Evolutionary conservation across 2,113 vertebrate species (phyloP).

Genomic region (Riparia riparia): DNA sequence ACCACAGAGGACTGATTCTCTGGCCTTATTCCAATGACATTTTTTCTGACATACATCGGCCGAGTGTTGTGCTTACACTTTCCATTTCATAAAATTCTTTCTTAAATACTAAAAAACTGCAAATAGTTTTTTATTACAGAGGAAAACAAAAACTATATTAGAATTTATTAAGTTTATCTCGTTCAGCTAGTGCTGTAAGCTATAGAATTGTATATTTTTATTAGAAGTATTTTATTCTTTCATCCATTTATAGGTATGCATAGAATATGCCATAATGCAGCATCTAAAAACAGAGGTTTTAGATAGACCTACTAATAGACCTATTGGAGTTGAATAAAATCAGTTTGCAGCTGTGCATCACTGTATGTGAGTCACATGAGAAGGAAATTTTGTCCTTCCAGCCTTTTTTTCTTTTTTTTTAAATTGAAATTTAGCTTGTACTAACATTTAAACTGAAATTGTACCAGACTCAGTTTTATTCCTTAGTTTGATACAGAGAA

Average conservation of each 20-base stretch:
- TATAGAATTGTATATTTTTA: background rate
- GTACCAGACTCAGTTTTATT: background rate
- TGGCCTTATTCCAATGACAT: background rate
- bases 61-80: background rate
- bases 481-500: background rate
- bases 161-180: background rate
- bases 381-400: background rate
- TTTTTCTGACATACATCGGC: background rate
- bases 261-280: background rate
- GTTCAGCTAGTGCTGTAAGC: background rate
- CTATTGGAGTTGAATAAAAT: background rate
- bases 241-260: slow-evolving; percentile 15
- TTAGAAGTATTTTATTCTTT: background rate
- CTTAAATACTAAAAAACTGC: background rate
- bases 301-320: background rate
- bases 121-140: background rate
- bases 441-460: background rate
- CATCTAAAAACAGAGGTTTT: background rate
- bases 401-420: background rate
- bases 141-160: background rate
- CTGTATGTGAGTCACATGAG: background rate
- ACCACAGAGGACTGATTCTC: background rate
- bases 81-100: background rate
- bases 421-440: background rate
- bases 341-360: background rate